A percentile compares a stretch with the other conserved stretches of the same genome.
Evolutionary conservation across 2,113 vertebrate genomes (phyloP).

Genomic region (Mastomys natalensis): DNA sequence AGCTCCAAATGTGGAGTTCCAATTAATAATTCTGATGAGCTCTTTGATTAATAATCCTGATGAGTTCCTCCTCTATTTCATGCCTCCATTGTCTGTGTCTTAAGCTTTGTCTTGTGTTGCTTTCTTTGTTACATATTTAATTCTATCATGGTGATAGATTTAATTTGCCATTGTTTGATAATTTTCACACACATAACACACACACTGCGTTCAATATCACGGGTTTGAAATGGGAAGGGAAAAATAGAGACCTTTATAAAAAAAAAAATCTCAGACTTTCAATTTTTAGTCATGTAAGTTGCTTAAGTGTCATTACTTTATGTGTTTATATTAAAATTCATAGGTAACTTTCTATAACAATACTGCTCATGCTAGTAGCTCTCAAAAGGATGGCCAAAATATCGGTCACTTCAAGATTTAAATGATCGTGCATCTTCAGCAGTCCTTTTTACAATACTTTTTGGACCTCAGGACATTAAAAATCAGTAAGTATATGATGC

Average conservation of each 20-base stretch:
- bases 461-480: constrained; percentile 3
- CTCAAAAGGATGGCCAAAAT: constrained; percentile 6
- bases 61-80: constrained; percentile 55
- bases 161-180: background rate
- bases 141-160: constrained; percentile 27
- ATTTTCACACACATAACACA: background rate
- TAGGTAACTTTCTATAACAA: background rate
- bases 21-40: constrained; percentile 72
- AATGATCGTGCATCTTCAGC: background rate
- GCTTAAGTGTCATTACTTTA: constrained; percentile 9
- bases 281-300: background rate
- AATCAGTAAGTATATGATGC: background rate
- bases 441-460: background rate
- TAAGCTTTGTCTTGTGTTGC: constrained; percentile 47
- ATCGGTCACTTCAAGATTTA: constrained; percentile 35
- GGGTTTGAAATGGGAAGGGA: background rate
- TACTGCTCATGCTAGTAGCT: background rate
- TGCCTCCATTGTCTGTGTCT: constrained; percentile 46
- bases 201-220: background rate
- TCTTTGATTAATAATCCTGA: constrained; percentile 69
- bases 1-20: constrained; percentile 57
- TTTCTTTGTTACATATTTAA: constrained; percentile 21
- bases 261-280: background rate
- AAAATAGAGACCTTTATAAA: background rate
- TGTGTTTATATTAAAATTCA: background rate